Base-by-base conservation (phyloP, 2,888 invertebrate genomes). In the Hirtodrosophila cameraria region DNA sequence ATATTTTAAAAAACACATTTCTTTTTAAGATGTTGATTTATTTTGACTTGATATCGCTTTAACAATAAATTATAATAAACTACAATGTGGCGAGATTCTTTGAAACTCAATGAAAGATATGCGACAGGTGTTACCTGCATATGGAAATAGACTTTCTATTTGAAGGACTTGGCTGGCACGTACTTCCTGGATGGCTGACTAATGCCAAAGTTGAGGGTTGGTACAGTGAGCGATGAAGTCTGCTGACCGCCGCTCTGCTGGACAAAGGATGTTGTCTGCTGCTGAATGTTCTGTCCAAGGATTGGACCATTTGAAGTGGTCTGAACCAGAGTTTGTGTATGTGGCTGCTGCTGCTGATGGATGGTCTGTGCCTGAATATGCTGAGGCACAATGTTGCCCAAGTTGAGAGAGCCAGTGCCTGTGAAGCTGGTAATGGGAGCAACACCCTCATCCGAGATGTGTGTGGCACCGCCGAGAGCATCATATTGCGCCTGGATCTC, bases 401-500 rank as follows among this genome's bases (percentile, higher is more conserved):
- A 43, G 43, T 83, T 83, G n/a, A 87, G 50, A 3, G 76, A 61
- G 46, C 84, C 87, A 16, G n/a, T n/a, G n/a, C 87, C 83, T 8
- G 81, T 75, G 12, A 87, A 87, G 2, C 87, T 83, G 13, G 78
- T 75, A 3, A 90, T 59, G 7, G 90, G 90, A 1, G 90, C 90
- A 13, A 88, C 53, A 5, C 90, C 90, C 68, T 90, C 90, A 49
- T 90, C 90, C 5, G 90, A 88, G 31, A 90, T 83, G 60, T 88
- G 86, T 0, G 90, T 88, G 8, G 89, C 86, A n/a, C 90, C 90
- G 3, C 90, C 90, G 35, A 90, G 61, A 23, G 89, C 82, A 70
- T 90, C 90, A 36, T 90, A 90, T 58, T 90, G 90, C 8, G 90
- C 90, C 54, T 90, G 90, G 43, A 90, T 90, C 65, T 89, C 88